These are phyloP conservation scores for Nyctereutes procyonoides DNA, from an alignment of 2,113 vertebrate species.

Conservation along the genomic window DNA sequence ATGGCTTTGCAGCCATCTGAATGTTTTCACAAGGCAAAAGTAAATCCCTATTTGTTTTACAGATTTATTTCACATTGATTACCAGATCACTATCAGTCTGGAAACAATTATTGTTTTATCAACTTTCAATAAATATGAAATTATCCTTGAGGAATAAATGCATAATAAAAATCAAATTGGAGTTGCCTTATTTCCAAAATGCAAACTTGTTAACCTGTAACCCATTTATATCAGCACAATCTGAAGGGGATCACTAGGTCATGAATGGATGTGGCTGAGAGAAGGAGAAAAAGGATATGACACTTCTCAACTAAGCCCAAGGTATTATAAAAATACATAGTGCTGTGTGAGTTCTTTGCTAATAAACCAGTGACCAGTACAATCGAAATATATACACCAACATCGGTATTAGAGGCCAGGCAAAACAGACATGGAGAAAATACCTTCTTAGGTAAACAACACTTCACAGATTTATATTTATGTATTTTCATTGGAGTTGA, in stretches of 20 bases:
- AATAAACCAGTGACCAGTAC: not conserved
- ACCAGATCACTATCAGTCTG: not conserved
- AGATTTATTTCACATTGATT: slow-evolving; percentile 42
- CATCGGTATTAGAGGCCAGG: not conserved
- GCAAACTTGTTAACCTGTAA: not conserved
- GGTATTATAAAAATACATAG: not conserved
- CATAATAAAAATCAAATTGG: not conserved
- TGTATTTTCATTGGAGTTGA: slow-evolving; percentile 20
- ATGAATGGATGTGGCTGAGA: not conserved
- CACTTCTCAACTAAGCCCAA: not conserved
- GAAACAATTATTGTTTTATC: slow-evolving; percentile 8
- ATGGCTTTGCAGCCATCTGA: not conserved
- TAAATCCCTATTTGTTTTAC: not conserved
- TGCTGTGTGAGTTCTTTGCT: not conserved
- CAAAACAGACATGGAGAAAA: not conserved
- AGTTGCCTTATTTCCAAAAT: not conserved
- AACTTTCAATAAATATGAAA: slow-evolving; percentile 32
- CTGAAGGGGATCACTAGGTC: not conserved
- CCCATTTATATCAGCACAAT: not conserved
- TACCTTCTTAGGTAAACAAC: slow-evolving; percentile 25
- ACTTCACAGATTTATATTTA: not conserved
- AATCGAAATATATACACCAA: not conserved
- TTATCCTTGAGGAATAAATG: slow-evolving; percentile 35
- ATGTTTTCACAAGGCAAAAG: not conserved
- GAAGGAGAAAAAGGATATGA: not conserved